Base-by-base conservation (phyloP, 2,888 invertebrate genomes). In the Fragum sueziense region DNA sequence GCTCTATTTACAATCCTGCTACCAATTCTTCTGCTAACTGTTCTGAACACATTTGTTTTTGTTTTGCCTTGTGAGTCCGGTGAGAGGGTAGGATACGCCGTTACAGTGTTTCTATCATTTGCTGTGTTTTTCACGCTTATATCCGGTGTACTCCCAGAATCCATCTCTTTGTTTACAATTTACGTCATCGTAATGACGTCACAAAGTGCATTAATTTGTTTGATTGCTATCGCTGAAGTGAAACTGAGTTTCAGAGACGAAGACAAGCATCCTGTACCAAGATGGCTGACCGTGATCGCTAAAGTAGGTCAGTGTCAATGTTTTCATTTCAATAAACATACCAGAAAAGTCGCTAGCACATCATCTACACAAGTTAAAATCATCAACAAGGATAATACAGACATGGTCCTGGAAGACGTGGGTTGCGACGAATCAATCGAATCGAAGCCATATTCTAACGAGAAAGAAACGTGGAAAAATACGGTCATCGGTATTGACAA, bases 51-150 rank as follows among this genome's bases (percentile, higher is more conserved):
- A 3, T 70, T 52, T 54, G 70, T 70, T 17, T 70, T 70, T 33
- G 27, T 70, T 37, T 25, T 70, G n/a, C 70, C 70, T 2, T 70
- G 70, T 57, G 70, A 70, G 27, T 52, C 52, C 2, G 70, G 70
- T 14, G 70, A 70, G 31, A 27, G 70, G 31, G 70, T 31, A 17
- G 70, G 70, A n/a, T 70, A 54, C 25, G 34, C 70, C 20, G 37
- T 70, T 9, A 70, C 70, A 4, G 70, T 70, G 4, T 70, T 70
- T 54, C 57, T 70, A 9, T 31, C 70, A 2, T 57, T 70, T 70
- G 54, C 70, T 70, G 70, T 70, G 11, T 70, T 70, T 51, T 57
- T 70, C 11, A 70, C 70, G 33, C 25, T 70, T 0, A 67, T 67
- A 17, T 67, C 67, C 1, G 25, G 27, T 27, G 47, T 47, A 4